Evolutionary conservation across 2,113 vertebrate genomes (phyloP), one percentile per base, ranked within the genome.

Genomic region (Platichthys flesus): DNA sequence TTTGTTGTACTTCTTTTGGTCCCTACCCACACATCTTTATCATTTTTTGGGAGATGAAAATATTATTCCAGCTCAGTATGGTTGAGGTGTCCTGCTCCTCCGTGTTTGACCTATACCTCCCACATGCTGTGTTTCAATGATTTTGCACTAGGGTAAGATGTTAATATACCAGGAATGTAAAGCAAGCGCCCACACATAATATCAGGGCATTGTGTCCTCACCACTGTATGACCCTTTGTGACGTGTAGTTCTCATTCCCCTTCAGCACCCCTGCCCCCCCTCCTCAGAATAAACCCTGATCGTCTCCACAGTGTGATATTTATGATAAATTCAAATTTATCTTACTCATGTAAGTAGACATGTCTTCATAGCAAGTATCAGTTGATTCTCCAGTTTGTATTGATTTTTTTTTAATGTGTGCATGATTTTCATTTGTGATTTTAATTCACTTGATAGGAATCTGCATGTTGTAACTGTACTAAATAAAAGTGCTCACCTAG

Each of bases 381-480:
- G 70, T 89, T 88, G 81, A 88, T 93, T 90, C 72, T 85, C 84
- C 74, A 88, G 64, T 82, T 86, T 59, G 67, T 84, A 71, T 89
- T 72, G 71, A 78, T 76, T 87, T 65, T 86, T 59, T 62, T 58
- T 85, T 20, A 72, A 84, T 81, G 88, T 92, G 90, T 93, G 93
- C 93, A 94, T 94, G 93, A 87, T 81, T 91, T 92, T 88, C 64
- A 85, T 82, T 91, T 89, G 84, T 88, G 80, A 68, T 63, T 91
- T 83, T 85, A 65, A 81, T 82, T 88, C 85, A 84, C 90, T 90
- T 88, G 82, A 86, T 79, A 86, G 79, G 74, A 83, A 77, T 79
- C 64, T 90, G 93, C 91, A 94, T 95, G 93, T 92, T 93, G 88
- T 92, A 90, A 91, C 90, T 90, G 88, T 88, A 91, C 86, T 90